phyloP scores from a whole-genome alignment of 2,113 vertebrate genomes.

The Mormyrus lacerda region DNA sequence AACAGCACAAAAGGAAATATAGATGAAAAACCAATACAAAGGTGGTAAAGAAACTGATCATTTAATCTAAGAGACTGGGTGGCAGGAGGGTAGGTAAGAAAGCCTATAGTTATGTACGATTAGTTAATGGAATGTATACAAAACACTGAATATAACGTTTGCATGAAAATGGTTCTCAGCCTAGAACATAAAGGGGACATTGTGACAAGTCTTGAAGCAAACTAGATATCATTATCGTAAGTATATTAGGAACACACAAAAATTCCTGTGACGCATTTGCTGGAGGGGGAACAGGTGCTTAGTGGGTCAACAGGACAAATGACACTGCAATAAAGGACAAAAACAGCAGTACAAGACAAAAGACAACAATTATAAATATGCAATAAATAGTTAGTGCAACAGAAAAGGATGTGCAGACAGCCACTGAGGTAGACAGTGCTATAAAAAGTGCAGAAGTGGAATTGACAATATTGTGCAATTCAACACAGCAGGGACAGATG shows the following conservation, averaged over 20 bases:
- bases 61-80: neutral
- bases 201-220: neutral
- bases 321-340: neutral
- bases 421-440: neutral
- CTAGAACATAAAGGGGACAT: neutral
- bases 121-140: neutral
- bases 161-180: neutral
- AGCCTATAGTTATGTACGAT: neutral
- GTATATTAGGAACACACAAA: neutral
- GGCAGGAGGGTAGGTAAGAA: neutral
- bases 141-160: neutral
- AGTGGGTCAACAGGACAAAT: neutral
- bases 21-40: neutral
- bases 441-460: neutral
- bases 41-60: neutral
- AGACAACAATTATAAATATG: neutral
- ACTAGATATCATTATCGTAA: neutral
- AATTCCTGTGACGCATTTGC: neutral
- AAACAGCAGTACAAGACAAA: neutral
- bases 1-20: neutral
- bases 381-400: neutral
- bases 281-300: neutral
- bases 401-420: neutral
- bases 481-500: neutral
- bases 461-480: neutral